Evolutionary conservation across 2,797 vertebrate species (phyloP).

Genomic region (Coregonus suidteri): DNA sequence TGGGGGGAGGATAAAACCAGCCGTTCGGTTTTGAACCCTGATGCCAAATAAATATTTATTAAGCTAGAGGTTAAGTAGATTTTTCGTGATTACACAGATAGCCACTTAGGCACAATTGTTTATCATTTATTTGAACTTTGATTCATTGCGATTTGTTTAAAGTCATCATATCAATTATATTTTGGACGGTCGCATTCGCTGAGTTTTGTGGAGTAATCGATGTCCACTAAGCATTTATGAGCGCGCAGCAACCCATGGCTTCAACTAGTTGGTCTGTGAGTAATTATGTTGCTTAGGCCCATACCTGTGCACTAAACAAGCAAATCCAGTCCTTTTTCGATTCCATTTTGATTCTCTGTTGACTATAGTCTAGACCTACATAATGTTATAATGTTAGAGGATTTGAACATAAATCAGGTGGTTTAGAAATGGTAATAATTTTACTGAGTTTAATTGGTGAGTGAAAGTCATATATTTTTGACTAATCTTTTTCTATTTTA

Average conservation of each 20-base stretch:
- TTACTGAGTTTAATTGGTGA: neutral
- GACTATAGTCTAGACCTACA: neutral
- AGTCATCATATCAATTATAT: conserved; percentile 61
- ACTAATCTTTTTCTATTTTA: neutral
- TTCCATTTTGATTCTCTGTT: neutral
- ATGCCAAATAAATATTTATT: conserved; percentile 86
- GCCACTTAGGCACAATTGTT: conserved; percentile 77
- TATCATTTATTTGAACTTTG: conserved; percentile 79
- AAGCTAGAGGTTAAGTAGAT: conserved; percentile 84
- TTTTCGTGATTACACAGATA: conserved; percentile 83
- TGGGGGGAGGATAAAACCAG: conserved; percentile 60
- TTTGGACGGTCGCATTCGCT: conserved; percentile 59
- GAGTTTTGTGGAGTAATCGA: conserved; percentile 52
- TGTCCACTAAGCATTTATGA: conserved; percentile 13
- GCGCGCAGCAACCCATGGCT: neutral
- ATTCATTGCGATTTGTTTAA: conserved; percentile 78
- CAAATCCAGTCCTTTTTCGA: neutral
- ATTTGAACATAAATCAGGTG: neutral
- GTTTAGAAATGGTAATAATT: neutral
- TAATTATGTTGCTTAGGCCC: neutral
- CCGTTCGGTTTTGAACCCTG: conserved; percentile 79
- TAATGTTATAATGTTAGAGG: neutral
- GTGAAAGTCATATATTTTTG: neutral
- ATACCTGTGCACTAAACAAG: neutral
- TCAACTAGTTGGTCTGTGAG: neutral